Percentiles rank a stretch among this genome's conserved stretches.
phyloP scores from a whole-genome alignment of 1,140 invertebrate genomes.

The Anoplolepis gracilipes region DNA sequence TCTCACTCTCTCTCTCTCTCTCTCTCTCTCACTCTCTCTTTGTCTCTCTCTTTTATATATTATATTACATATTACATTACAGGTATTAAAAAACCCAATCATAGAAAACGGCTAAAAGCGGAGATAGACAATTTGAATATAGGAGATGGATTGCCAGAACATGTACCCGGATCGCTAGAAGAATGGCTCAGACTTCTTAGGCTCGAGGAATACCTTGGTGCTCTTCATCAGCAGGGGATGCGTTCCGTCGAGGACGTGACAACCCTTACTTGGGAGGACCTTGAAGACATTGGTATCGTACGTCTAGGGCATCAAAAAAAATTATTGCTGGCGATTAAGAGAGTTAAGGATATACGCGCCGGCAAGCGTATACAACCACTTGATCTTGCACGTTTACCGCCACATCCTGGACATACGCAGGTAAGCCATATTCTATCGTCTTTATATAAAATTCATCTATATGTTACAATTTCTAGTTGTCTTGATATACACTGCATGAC shows the following conservation, averaged over 20 bases:
- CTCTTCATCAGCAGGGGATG: conserved; percentile 96
- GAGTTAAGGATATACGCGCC: conserved; percentile 96
- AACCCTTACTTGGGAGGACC: conserved; percentile 98
- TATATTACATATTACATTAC: conserved; percentile 1
- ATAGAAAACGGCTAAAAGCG: conserved; percentile 97
- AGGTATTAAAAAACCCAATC: conserved; percentile 98
- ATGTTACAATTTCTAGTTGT: background rate
- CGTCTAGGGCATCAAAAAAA: conserved; percentile 99
- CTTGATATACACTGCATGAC: background rate
- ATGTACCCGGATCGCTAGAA: conserved; percentile 95
- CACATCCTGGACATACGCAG: conserved; percentile 86
- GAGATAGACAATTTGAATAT: conserved; percentile 98
- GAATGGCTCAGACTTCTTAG: conserved; percentile 97
- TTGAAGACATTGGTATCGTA: conserved; percentile 99
- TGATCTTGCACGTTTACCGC: conserved; percentile 87
- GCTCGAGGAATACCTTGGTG: conserved; percentile 96
- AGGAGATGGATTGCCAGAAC: conserved; percentile 96
- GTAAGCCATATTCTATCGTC: conserved; percentile 66
- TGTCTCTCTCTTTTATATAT: too few relatives aligned
- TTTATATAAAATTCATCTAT: background rate
- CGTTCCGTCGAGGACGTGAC: conserved; percentile 96
- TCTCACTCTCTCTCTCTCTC: too few relatives aligned
- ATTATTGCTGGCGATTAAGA: conserved; percentile 98
- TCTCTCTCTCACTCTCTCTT: too few relatives aligned
- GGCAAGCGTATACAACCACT: conserved; percentile 92